Percentiles rank a stretch among this genome's conserved stretches.
phyloP scores from a whole-genome alignment of 92 coral and sea anemone genomes.

The Micromussa lordhowensis region DNA sequence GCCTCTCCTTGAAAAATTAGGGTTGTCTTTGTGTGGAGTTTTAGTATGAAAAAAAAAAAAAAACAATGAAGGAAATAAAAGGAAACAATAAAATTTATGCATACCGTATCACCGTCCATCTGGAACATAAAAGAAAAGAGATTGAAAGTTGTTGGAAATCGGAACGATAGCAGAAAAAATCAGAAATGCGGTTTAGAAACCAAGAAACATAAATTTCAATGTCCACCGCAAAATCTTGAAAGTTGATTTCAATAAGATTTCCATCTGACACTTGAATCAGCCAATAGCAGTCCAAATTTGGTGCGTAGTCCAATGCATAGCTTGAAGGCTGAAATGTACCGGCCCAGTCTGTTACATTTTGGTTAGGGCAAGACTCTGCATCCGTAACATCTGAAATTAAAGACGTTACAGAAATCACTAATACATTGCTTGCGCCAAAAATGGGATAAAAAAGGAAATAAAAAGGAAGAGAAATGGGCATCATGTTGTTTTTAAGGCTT shows the following conservation, averaged over 20 bases:
- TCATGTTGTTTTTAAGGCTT: no score
- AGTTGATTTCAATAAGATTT: constrained; percentile 49
- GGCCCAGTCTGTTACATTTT: no score
- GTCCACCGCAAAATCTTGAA: constrained; percentile 42
- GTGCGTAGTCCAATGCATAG: no score
- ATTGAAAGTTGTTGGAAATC: neutral
- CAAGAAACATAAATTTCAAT: neutral
- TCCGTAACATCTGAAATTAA: neutral
- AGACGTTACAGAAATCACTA: neutral
- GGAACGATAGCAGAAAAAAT: neutral
- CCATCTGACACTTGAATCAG: constrained; percentile 64
- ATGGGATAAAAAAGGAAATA: no score
- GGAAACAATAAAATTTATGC: neutral
- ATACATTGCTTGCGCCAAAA: no score
- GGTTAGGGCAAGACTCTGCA: neutral
- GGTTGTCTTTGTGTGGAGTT: no score
- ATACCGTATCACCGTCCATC: constrained; percentile 25
- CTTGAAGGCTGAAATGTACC: no score
- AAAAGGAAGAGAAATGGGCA: no score
- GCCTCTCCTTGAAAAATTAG: neutral
- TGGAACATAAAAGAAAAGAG: neutral
- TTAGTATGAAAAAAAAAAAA: no score
- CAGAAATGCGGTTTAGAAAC: neutral
- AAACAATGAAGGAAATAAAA: no score
- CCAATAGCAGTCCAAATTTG: constrained; percentile 74